A percentile compares a stretch with the other conserved stretches of the same genome.
These are phyloP conservation scores for Lepidocolaptes lacrymiger DNA, from an alignment of 2,797 vertebrate genomes.

Conservation along the genomic window DNA sequence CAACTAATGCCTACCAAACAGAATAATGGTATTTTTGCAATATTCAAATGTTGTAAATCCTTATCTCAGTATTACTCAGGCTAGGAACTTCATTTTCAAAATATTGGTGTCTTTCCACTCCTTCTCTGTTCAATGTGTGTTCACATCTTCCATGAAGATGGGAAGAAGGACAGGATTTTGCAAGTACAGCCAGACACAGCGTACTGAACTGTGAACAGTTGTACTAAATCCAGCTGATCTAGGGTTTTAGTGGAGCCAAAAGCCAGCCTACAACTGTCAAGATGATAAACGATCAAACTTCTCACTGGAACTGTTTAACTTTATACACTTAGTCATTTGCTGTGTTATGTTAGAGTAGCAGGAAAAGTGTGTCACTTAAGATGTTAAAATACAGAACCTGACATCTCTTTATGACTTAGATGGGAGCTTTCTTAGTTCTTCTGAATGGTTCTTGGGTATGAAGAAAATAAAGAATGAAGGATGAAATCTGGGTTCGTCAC, in stretches of 20 bases:
- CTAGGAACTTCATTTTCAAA: not conserved
- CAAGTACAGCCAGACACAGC: not conserved
- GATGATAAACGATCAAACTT: not conserved
- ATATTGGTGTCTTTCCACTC: not conserved
- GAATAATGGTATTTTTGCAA: not conserved
- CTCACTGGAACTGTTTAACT: not conserved
- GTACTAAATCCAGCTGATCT: not conserved
- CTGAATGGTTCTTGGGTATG: not conserved
- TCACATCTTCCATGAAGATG: not conserved
- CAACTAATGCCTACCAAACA: not conserved
- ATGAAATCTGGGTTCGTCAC: not conserved
- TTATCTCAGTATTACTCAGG: not conserved
- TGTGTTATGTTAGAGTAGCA: not conserved
- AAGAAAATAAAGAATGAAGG: not conserved
- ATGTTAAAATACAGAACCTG: not conserved
- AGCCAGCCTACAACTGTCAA: not conserved
- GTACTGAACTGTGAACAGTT: not conserved
- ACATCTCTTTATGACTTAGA: not conserved
- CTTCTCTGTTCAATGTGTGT: not conserved
- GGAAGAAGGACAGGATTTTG: not conserved
- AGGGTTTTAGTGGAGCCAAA: not conserved
- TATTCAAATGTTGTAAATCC: not conserved
- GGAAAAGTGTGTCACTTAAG: not conserved
- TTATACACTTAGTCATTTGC: not conserved
- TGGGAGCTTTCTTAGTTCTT: not conserved